Evolutionary conservation across 2,113 vertebrate genomes (phyloP), one percentile per base, ranked within the genome.

Genomic region (Chionodraco myersi): DNA sequence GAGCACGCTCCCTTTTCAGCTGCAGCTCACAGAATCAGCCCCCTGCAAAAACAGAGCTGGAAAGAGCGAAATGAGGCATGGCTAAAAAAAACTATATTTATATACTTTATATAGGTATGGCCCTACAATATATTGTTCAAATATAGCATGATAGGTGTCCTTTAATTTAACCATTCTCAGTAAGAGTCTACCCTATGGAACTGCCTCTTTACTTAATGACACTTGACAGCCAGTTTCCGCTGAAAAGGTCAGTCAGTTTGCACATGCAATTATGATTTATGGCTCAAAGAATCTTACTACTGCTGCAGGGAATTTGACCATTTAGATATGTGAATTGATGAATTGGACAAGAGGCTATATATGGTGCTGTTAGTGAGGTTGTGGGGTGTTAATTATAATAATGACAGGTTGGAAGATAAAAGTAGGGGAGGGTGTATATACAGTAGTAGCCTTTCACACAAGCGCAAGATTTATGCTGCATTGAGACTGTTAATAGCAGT

Each of bases 171-270:
- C 26, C 30, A 53, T 10, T 53, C 47, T 64, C 48, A 44, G 53
- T 45, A 49, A 56, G 23, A 51, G 16, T 14, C 26, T 64, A n/a
- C 51, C 36, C 51, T 12, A 16, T 79, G 51, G 56, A 72, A 58
- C 52, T 47, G 52, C 63, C 57, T 79, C 56, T 75, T 75, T 70
- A 77, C 23, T 69, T 80, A 86, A 85, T 80, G 18, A 69, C 18
- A 51, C 30, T 59, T 60, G 68, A 67, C 23, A 70, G 65, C 72
- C 61, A 57, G 59, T 72, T 82, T 75, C 44, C 63, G 48, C 62
- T 23, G 49, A 70, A 83, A 84, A 86, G 75, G 80, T 86, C 81
- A 78, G 72, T 72, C 54, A 80, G 56, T 80, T 84, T 89, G 73
- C 36, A 56, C 59, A 74, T 44, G 16, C 26, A 67, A 9, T 3